phyloP scores from a whole-genome alignment of 2,888 invertebrate genomes.

The Erebia ligea region DNA sequence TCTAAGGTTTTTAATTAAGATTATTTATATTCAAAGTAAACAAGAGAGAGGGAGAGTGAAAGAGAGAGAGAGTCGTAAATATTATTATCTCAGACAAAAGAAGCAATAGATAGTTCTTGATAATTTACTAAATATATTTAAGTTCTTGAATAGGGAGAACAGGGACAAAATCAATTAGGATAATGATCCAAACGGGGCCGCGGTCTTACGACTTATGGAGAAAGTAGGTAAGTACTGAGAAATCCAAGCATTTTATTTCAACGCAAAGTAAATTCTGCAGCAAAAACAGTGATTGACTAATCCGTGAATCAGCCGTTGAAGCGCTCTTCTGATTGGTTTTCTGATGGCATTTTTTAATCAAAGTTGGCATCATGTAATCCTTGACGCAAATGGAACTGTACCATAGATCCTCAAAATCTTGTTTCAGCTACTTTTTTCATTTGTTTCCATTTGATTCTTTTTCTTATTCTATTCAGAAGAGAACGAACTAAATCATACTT shows the following conservation, averaged over 20 bases:
- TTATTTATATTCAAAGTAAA: too few relatives aligned
- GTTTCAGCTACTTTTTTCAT: background rate
- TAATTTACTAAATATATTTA: background rate
- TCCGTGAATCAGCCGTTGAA: conserved; percentile 19
- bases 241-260: conserved; percentile 9
- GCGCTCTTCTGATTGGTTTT: conserved; percentile 21
- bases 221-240: background rate
- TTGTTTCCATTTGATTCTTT: too few relatives aligned
- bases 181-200: background rate
- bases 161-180: background rate
- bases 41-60: too few relatives aligned
- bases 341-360: conserved; percentile 27
- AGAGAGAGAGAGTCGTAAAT: too few relatives aligned
- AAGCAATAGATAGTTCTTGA: background rate
- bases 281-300: conserved; percentile 8
- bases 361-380: conserved; percentile 18
- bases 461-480: too few relatives aligned
- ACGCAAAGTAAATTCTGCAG: conserved; percentile 17
- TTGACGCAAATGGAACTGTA: background rate
- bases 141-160: background rate
- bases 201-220: background rate
- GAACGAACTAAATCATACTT: too few relatives aligned
- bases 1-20: too few relatives aligned
- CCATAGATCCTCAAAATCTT: background rate
- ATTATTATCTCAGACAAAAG: too few relatives aligned